Base-by-base conservation (phyloP, 2,888 invertebrate species). In the Drosophila pegasa region DNA sequence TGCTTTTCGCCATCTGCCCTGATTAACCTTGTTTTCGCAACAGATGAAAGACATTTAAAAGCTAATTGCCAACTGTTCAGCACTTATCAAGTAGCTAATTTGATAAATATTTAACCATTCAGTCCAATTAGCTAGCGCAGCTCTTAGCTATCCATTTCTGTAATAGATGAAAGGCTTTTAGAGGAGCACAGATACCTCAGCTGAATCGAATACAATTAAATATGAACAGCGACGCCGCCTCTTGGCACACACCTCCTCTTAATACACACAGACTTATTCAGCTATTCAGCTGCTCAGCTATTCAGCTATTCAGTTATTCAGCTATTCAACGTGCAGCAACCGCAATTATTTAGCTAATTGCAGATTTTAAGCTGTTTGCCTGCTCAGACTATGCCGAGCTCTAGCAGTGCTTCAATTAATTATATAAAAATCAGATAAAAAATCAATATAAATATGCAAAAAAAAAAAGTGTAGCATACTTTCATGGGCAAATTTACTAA, bases 391-490 rank as follows among this genome's bases (percentile, higher is more conserved):
- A 14, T 5, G 10, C 7, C 7, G 4, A 6, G 16, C 37, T 10
- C 16, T 4, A 40, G 12, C 20, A 40, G 6, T 14, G 20, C 10
- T 18, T 12, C 12, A 14, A 12, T 18, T 41, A 47, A 47, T 29
- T n/a, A 22, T 22, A 22, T n/a, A 0, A 22, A 8, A 41, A 41
- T 22, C 8, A 37, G 0, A 16, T 16, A 18, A 16, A 27, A 7
- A 45, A n/a, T 29, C 27, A 29, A 52, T 37, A 4, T 9, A 14
- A 38, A 18, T 12, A 45, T 45, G 18, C 16, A 31, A 57, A 22
- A 18, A 16, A 18, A 10, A 43, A 54, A 66, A 61, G 7, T 43
- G 25, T 62, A 55, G 78, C 76, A 62, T 65, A 64, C 68, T 82
- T 63, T 65, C 63, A n/a, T 27, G 79, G 47, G 60, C 33, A 27